Evolutionary conservation across 1,140 invertebrate species (phyloP), one percentile per base, ranked within the genome.

Genomic region (Reticulitermes speratus): DNA sequence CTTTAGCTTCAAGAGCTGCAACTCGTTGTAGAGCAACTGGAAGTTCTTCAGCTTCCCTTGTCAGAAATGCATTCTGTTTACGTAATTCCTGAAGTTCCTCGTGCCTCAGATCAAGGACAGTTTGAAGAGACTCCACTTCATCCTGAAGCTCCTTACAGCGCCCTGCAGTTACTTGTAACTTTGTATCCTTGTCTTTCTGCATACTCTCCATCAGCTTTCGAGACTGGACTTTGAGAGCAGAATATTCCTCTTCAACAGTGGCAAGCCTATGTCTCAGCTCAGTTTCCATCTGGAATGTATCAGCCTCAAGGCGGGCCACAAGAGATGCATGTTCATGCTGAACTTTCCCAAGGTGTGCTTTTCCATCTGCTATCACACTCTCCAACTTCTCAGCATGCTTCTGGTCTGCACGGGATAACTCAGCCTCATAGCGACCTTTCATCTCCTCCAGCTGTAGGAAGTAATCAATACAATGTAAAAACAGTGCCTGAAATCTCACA

Each of bases 61-160:
- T 89, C 48, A 94, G 90, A 52, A 88, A 87, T 12, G 94, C 93
- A 75, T 94, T 93, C 38, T 94, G 92, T 86, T 94, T 94, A 82
- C 95, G 92, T 23, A 96, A 90, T 2, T 94, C 92, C 0, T 94
- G 93, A 87, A 96, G 93, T 90, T 97, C 96, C 1, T 93, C 93
- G 90, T 94, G 94, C 88, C 95, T 95, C 38, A 96, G 89, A 84
- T 96, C 96, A 12, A 97, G 91, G 0, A 97, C 96, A 38, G 94
- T 94, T 81, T 95, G 92, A 83, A 96, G 90, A 0, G 96, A 96
- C 85, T 96, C 94, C 0, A 96, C 95, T 90, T 97, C 94, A 38
- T 93, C 93, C 81, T 92, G 89, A 32, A 95, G 88, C 7, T 92
- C 91, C 2, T 91, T 90, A 3, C 89, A 87, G 25, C 90, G 89